These are phyloP conservation scores for Microplitis mediator DNA, from an alignment of 1,140 invertebrate species.

Conservation along the genomic window DNA sequence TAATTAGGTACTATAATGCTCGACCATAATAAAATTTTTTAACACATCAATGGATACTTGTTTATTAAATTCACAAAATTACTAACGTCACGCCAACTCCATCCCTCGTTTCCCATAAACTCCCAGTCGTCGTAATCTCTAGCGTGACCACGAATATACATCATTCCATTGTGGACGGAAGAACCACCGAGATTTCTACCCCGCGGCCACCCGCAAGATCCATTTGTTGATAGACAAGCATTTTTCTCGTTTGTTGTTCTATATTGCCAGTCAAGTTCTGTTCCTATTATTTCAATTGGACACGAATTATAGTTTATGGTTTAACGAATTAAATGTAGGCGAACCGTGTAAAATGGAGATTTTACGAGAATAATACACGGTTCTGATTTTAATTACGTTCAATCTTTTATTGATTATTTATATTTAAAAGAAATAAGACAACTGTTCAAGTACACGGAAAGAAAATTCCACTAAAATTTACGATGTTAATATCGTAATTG, in stretches of 20 bases:
- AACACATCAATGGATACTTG: not conserved
- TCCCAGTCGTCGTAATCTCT: constrained; percentile 80
- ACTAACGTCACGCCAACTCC: constrained; percentile 81
- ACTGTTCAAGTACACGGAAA: no score
- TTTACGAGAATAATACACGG: no score
- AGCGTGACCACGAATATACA: constrained; percentile 77
- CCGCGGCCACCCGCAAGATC: constrained; percentile 81
- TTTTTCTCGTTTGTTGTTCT: constrained; percentile 82
- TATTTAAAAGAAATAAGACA: no score
- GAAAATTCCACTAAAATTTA: no score
- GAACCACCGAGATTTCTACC: constrained; percentile 83
- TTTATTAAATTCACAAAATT: not conserved
- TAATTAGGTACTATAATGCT: not conserved
- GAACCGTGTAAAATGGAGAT: no score
- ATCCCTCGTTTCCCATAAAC: constrained; percentile 81
- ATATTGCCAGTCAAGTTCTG: constrained; percentile 85
- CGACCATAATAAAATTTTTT: not conserved
- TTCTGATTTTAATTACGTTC: no score
- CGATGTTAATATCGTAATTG: no score
- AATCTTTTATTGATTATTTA: no score
- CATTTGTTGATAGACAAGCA: constrained; percentile 75
- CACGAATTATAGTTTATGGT: no score
- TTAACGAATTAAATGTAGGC: no score
- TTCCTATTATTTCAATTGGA: constrained; percentile 49
- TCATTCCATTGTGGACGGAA: constrained; percentile 79